phyloP scores from a whole-genome alignment of 2,113 vertebrate species.

The Sebastes schlegelii region DNA sequence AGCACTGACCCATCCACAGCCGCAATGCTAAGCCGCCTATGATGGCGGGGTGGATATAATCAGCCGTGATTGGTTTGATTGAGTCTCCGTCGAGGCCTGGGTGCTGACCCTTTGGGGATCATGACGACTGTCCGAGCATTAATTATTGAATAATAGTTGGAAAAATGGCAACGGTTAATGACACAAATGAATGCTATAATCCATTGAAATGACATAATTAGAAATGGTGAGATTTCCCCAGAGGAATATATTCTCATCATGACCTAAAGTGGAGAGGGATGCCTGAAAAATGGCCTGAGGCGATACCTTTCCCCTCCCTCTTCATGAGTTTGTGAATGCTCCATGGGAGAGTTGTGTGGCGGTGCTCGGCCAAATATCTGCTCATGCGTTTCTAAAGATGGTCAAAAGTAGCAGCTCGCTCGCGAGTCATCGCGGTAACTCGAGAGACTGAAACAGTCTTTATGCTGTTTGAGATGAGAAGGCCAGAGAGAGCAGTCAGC shows the following conservation, averaged over 20 bases:
- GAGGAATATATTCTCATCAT: slow-evolving; percentile 57
- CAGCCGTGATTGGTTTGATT: slow-evolving; percentile 66
- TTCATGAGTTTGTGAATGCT: background rate
- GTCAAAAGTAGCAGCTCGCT: slow-evolving; percentile 8
- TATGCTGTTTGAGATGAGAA: slow-evolving; percentile 22
- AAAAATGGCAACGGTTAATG: slow-evolving; percentile 66
- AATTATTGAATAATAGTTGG: slow-evolving; percentile 76
- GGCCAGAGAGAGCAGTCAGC: slow-evolving; percentile 25
- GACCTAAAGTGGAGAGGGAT: slow-evolving; percentile 51
- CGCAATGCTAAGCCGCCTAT: slow-evolving; percentile 45
- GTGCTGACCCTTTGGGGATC: slow-evolving; percentile 66
- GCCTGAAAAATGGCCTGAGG: slow-evolving; percentile 36
- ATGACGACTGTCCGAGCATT: slow-evolving; percentile 62
- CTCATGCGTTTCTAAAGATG: slow-evolving; percentile 10
- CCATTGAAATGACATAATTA: slow-evolving; percentile 74
- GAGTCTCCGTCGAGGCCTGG: slow-evolving; percentile 54
- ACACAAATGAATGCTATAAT: slow-evolving; percentile 68
- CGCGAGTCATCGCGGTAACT: background rate
- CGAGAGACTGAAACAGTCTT: background rate
- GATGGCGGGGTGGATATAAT: slow-evolving; percentile 57
- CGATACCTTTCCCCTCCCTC: slow-evolving; percentile 13
- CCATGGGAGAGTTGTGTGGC: background rate
- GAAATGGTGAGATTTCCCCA: slow-evolving; percentile 70
- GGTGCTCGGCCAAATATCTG: background rate
- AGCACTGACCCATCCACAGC: slow-evolving; percentile 59